phyloP scores from a whole-genome alignment of 2,888 invertebrate species.

The Arenicola marina region DNA sequence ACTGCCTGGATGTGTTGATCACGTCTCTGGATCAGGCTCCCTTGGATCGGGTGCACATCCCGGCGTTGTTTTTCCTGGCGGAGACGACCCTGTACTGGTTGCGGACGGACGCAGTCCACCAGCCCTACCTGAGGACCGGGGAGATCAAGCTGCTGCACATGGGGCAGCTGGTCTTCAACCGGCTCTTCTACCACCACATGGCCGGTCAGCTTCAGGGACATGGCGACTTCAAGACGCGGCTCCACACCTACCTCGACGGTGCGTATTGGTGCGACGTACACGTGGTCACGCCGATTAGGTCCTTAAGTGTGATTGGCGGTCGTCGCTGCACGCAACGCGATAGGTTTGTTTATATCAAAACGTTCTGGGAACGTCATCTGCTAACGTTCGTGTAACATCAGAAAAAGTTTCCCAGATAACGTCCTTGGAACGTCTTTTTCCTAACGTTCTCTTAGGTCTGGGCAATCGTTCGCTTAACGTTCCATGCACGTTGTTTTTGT shows the following conservation, averaged over 20 bases:
- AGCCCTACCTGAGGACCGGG: slow-evolving; percentile 46
- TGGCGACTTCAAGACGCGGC: slow-evolving; percentile 54
- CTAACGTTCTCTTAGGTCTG: no score
- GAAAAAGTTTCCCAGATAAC: no score
- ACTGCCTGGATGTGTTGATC: slow-evolving; percentile 57
- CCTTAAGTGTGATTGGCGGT: no score
- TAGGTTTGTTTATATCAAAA: no score
- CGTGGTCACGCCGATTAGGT: no score
- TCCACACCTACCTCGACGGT: slow-evolving; percentile 59
- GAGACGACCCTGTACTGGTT: slow-evolving; percentile 60
- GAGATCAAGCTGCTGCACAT: slow-evolving; percentile 41
- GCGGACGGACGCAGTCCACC: slow-evolving; percentile 56
- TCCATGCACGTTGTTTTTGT: no score
- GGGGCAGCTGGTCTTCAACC: slow-evolving; percentile 56
- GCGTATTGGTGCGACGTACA: no score
- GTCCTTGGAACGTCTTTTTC: no score
- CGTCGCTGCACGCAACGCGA: no score
- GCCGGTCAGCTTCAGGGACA: slow-evolving; percentile 56
- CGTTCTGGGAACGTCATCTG: background rate
- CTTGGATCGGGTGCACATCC: slow-evolving; percentile 53
- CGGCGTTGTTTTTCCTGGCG: slow-evolving; percentile 59
- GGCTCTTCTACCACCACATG: slow-evolving; percentile 61
- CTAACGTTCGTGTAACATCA: no score
- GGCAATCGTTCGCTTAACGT: no score
- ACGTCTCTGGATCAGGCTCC: slow-evolving; percentile 57